Evolutionary conservation across 2,113 vertebrate genomes (phyloP), one percentile per base, ranked within the genome.

Genomic region (Oncorhynchus keta): DNA sequence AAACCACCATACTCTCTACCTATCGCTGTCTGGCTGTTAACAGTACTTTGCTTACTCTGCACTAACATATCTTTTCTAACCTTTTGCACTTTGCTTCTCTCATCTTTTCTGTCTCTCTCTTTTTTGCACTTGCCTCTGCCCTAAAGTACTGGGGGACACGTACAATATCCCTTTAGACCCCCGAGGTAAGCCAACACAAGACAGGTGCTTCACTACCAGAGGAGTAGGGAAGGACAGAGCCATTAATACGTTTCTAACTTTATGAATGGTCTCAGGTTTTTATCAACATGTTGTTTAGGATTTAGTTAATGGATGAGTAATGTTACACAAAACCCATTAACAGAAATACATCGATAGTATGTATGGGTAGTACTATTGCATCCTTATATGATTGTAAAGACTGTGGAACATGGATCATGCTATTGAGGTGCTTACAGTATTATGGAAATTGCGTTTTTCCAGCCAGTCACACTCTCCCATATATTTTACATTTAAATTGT

Each of bases 151-250:
- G 92, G 98, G 98, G 95, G 97, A 99, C 96, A 99, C 98, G 95
- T 99, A 99, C 96, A 99, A 99, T 98, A 99, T 99, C 91, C 98
- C 98, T 93, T 97, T 99, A 97, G 97, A 99, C 94, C 97, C 95
- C 94, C 95, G 98, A 99, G 98, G 98, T 99, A 98, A 99, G 98
- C 93, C 68, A 57, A 12, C 57, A n/a, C 5, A 39, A 32, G 67
- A 30, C 8, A 14, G 59, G 20, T 22, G n/a, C 55, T 57, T 14
- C 13, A 62, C 20, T 22, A 62, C 59, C n/a, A 22, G 59, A n/a
- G n/a, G 59, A 11, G 18, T n/a, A 62, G 18, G 59, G 7, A 22
- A 22, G 59, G 55, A 20, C 14, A 22, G 59, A 3, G 59, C 9
- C 20, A 18, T 61, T 35, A 4, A 7, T 72, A 1, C 3, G 1